phyloP scores from a whole-genome alignment of 2,888 invertebrate species.

The Drosophila robusta region DNA sequence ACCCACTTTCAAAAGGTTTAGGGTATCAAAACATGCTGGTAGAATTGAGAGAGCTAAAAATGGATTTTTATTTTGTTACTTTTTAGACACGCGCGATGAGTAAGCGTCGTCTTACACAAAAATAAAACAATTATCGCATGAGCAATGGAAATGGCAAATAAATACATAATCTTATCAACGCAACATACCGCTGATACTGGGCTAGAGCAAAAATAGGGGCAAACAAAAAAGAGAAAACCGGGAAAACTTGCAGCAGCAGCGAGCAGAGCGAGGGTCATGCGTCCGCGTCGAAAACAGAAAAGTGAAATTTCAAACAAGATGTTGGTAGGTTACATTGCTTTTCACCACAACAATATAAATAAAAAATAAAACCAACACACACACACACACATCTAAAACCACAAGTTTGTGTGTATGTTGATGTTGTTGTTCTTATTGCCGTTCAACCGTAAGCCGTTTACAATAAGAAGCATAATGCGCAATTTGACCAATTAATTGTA shows the following conservation, averaged over 20 bases:
- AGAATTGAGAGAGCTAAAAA: constrained; percentile 17
- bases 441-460: constrained; percentile 16
- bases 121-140: constrained; percentile 25
- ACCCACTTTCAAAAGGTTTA: too few relatives aligned
- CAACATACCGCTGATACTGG: constrained; percentile 33
- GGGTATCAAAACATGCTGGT: background rate
- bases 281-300: constrained; percentile 48
- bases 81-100: constrained; percentile 46
- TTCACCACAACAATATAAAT: constrained; percentile 27
- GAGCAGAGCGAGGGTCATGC: constrained; percentile 30
- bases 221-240: constrained; percentile 45
- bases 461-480: constrained; percentile 35
- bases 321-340: constrained; percentile 30
- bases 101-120: constrained; percentile 35
- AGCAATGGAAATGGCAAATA: constrained; percentile 35
- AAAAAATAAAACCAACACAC: background rate
- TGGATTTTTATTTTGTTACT: background rate
- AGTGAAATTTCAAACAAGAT: constrained; percentile 70
- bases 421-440: constrained; percentile 28
- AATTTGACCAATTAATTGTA: constrained; percentile 42
- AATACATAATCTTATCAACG: constrained; percentile 48
- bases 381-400: background rate
- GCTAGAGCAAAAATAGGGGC: constrained; percentile 2
- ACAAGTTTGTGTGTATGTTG: background rate
- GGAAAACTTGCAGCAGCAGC: constrained; percentile 41